These are phyloP conservation scores for Leptonema lineaticorne DNA, from an alignment of 1,140 invertebrate species.

Conservation along the genomic window DNA sequence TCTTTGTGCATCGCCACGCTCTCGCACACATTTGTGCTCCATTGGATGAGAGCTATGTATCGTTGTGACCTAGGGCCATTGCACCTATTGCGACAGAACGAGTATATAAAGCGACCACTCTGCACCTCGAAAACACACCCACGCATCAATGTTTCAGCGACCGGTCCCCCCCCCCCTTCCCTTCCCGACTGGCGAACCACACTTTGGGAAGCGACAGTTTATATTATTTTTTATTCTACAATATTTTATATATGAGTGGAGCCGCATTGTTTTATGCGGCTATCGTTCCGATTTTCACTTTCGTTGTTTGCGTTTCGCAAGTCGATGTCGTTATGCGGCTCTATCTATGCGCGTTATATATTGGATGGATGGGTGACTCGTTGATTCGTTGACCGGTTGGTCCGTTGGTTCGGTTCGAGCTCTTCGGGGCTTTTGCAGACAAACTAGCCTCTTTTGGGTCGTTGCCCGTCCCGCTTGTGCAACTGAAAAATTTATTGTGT, in stretches of 20 bases:
- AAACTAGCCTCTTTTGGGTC: not conserved
- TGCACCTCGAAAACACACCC: too few relatives aligned
- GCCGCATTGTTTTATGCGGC: not conserved
- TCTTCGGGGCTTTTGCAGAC: not conserved
- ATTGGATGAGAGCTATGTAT: too few relatives aligned
- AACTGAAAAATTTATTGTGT: not conserved
- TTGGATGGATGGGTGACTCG: too few relatives aligned
- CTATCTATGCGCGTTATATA: not conserved
- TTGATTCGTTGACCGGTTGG: too few relatives aligned
- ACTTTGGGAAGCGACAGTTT: not conserved
- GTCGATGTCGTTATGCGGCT: not conserved
- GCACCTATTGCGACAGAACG: not conserved
- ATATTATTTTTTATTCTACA: too few relatives aligned
- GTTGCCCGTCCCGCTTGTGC: conserved; percentile 1
- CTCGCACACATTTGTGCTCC: too few relatives aligned
- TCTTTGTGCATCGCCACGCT: too few relatives aligned
- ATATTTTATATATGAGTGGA: too few relatives aligned
- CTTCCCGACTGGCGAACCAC: not conserved
- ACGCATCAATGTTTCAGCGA: not conserved
- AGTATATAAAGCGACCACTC: too few relatives aligned
- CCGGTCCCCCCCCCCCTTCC: not conserved
- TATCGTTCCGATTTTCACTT: conserved; percentile 13
- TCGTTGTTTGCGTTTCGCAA: conserved; percentile 15
- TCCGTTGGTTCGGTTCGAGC: not conserved
- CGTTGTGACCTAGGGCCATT: not conserved